Percentiles rank a stretch among this genome's conserved stretches.
phyloP scores from a whole-genome alignment of 2,888 invertebrate genomes.

The Gandaritis pyraliata region DNA sequence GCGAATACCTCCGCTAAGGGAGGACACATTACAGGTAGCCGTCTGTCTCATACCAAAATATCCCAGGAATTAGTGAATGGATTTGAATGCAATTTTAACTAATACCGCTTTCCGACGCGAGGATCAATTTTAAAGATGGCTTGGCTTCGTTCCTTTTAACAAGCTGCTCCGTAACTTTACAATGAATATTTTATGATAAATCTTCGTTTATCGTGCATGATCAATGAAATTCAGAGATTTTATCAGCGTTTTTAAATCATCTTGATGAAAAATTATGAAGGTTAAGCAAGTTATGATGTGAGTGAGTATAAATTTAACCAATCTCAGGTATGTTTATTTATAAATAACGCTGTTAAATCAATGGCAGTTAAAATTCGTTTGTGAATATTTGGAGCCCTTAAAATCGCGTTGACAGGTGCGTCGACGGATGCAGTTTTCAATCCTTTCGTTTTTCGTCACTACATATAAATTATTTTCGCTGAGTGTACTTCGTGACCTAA shows the following conservation, averaged over 20 bases:
- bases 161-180: conserved; percentile 23
- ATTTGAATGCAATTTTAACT: conserved; percentile 41
- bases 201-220: conserved; percentile 35
- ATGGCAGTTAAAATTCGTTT: conserved; percentile 20
- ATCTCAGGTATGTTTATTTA: conserved; percentile 37
- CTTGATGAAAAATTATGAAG: conserved; percentile 35
- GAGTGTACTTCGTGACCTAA: conserved; percentile 48
- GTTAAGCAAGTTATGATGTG: conserved; percentile 17
- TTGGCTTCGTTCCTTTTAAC: conserved; percentile 21
- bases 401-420: conserved; percentile 46
- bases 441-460: conserved; percentile 42
- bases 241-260: conserved; percentile 39
- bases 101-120: conserved; percentile 36
- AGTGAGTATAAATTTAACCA: conserved; percentile 33
- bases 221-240: conserved; percentile 35
- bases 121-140: conserved; percentile 30
- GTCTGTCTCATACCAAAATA: conserved; percentile 40
- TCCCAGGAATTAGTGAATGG: conserved; percentile 43
- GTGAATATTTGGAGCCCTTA: conserved; percentile 27
- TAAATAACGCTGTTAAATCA: conserved; percentile 29
- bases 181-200: conserved; percentile 33
- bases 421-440: conserved; percentile 39
- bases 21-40: conserved; percentile 39
- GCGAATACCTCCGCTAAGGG: conserved; percentile 38
- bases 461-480: conserved; percentile 43